Conservation (phyloP, 2,113 vertebrate genomes). For the Isichthys henryi region DNA sequence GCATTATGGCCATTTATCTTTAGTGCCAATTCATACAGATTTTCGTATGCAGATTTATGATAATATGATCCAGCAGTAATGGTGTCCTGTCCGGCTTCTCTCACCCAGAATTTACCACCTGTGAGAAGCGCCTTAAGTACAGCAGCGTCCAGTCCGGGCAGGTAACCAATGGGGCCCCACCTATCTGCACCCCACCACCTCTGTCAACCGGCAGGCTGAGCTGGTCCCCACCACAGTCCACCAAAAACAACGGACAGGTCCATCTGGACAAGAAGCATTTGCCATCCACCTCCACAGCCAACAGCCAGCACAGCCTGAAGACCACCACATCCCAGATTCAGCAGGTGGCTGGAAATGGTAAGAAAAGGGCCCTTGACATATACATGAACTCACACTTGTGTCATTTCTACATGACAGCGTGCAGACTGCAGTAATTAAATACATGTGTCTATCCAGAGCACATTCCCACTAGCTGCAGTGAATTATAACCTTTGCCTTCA, state of each 20-base stretch:
- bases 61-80: background rate
- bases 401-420: background rate
- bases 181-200: constrained; percentile 36
- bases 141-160: background rate
- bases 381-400: background rate
- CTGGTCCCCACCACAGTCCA: background rate
- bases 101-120: constrained; percentile 15
- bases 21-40: background rate
- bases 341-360: constrained; percentile 60
- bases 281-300: constrained; percentile 37
- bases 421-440: too few species aligned
- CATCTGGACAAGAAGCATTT: constrained; percentile 35
- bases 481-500: background rate
- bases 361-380: constrained; percentile 27
- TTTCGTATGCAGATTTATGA: background rate
- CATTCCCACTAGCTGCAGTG: background rate
- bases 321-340: constrained; percentile 53
- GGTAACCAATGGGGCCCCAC: constrained; percentile 17
- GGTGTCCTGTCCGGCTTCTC: background rate
- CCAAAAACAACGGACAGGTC: constrained; percentile 29
- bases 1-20: background rate
- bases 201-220: constrained; percentile 20
- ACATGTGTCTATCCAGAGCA: background rate
- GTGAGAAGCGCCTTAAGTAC: background rate
- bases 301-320: constrained; percentile 47